Evolutionary conservation across 2,888 invertebrate genomes (phyloP).

Genomic region (Tetragnatha montana): DNA sequence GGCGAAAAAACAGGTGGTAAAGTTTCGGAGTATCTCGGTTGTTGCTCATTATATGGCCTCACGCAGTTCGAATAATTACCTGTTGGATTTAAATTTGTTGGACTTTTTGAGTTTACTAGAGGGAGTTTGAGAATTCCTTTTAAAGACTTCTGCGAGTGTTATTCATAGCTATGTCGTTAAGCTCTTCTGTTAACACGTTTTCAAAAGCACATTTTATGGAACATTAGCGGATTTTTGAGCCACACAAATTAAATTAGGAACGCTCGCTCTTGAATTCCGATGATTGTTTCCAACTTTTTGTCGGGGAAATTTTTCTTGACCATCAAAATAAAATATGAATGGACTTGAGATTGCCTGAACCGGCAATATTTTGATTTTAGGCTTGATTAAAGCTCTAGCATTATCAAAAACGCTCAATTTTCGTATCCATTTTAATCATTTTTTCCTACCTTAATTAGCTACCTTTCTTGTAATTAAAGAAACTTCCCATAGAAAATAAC

Average conservation of each 20-base stretch:
- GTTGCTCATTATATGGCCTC: constrained; percentile 42
- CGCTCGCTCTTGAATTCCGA: not conserved
- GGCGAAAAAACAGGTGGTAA: constrained; percentile 49
- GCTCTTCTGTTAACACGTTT: not conserved
- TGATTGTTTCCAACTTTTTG: too few relatives aligned
- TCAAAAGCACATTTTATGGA: not conserved
- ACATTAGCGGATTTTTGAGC: not conserved
- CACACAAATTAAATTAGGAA: not conserved
- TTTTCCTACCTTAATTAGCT: too few relatives aligned
- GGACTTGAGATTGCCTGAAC: too few relatives aligned
- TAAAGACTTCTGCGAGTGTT: not conserved
- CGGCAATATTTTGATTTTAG: too few relatives aligned
- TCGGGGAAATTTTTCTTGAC: too few relatives aligned
- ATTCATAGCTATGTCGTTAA: not conserved
- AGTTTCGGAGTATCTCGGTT: constrained; percentile 30
- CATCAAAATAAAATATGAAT: too few relatives aligned
- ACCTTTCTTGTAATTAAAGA: too few relatives aligned
- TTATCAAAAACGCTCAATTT: too few relatives aligned
- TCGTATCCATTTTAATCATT: too few relatives aligned
- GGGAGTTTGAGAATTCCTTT: not conserved
- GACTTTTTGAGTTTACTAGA: constrained; percentile 7
- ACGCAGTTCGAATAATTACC: constrained; percentile 59
- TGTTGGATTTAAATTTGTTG: constrained; percentile 39
- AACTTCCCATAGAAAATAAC: too few relatives aligned
- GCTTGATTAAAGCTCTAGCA: too few relatives aligned